Base-by-base conservation (phyloP, 1,140 invertebrate species). In the Scaptomyza pallida region DNA sequence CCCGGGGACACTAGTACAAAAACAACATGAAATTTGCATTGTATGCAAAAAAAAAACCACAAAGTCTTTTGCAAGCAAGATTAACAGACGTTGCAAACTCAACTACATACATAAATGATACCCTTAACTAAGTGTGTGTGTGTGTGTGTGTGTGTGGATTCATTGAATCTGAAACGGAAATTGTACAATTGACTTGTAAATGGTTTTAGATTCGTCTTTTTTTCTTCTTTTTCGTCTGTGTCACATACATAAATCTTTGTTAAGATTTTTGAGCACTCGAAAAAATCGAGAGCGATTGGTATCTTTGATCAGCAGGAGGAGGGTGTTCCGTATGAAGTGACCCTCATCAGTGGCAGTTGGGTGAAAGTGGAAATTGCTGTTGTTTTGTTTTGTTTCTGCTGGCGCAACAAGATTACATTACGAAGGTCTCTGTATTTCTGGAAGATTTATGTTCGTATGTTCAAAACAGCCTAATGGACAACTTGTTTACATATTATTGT, bases 111-210 rank as follows among this genome's bases (percentile, higher is more conserved):
- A 37, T 37, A 37, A 37, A 37, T 37, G 33, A 35, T 35, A 12
- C 12, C 12, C 1, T 12, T 12, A 3, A 35, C 33, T 35, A n/a
- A n/a, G n/a, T n/a, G 26, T 21, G 19, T 4, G 19, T 2, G 19
- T 4, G 4, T 21, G 2, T 21, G 21, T 51, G 23, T 33, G 9
- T 51, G 55, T 23, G 2, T 64, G 35, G 9, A 15, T 33, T 35
- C 57, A 40, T 48, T 21, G 33, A 30, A 51, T 35, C 45, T 19
- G 12, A 50, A 80, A 74, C 81, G 80, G 80, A 85, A 80, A 86
- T 85, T 64, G 17, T 81, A 74, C 80, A 81, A 86, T 86, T 86
- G 81, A 85, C 59, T 83, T 83, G 60, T 76, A 79, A 75, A 79
- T 71, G 59, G 26, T 81, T 73, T 63, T 19, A 45, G 45, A 56